phyloP scores from a whole-genome alignment of 2,888 invertebrate genomes.

The Exephanes ischioxanthus region DNA sequence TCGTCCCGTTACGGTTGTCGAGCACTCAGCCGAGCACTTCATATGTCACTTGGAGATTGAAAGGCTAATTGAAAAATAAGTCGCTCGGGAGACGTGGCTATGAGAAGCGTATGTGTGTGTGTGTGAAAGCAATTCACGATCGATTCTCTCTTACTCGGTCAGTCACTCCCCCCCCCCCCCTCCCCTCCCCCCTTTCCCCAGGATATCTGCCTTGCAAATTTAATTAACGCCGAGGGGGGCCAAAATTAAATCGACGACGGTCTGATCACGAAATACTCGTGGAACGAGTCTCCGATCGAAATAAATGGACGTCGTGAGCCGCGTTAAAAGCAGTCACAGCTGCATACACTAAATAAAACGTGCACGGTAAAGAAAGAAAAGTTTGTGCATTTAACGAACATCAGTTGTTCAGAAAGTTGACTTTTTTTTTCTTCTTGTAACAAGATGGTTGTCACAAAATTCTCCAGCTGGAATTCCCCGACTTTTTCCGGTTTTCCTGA shows the following conservation, averaged over 20 bases:
- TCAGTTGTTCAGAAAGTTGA: too few species aligned
- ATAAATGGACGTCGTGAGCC: slow-evolving; percentile 34
- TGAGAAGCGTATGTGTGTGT: background rate
- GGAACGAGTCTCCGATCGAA: slow-evolving; percentile 36
- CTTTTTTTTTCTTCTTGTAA: too few species aligned
- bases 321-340: background rate
- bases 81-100: slow-evolving; percentile 15
- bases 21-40: background rate
- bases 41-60: slow-evolving; percentile 18
- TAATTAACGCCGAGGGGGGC: slow-evolving; percentile 66
- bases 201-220: slow-evolving; percentile 69
- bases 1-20: background rate
- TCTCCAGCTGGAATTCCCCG: too few species aligned
- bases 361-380: background rate
- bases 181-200: background rate
- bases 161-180: slow-evolving; percentile 7
- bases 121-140: slow-evolving; percentile 34
- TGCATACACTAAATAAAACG: background rate
- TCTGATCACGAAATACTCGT: slow-evolving; percentile 53
- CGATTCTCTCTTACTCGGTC: slow-evolving; percentile 34
- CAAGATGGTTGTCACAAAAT: too few species aligned
- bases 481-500: too few species aligned
- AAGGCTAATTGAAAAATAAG: slow-evolving; percentile 43
- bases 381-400: too few species aligned
- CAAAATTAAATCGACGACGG: slow-evolving; percentile 65